A percentile compares a stretch with the other conserved stretches of the same genome.
phyloP scores from a whole-genome alignment of 2,797 vertebrate species.

The Cyprinodon diabolis region DNA sequence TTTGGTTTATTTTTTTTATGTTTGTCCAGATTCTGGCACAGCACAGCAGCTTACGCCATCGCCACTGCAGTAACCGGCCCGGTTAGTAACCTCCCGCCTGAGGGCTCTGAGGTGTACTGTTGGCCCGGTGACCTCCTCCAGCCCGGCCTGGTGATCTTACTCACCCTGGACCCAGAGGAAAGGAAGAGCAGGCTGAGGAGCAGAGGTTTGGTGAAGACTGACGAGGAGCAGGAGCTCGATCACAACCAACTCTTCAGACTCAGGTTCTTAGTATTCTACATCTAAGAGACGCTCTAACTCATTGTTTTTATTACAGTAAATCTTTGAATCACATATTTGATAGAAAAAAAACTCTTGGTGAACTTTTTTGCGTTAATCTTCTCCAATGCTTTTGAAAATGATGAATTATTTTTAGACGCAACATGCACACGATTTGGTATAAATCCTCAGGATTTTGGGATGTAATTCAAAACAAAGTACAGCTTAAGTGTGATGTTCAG shows the following conservation, averaged over 20 bases:
- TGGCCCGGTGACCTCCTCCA: constrained; percentile 91
- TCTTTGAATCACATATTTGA: neutral
- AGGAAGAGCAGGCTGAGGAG: constrained; percentile 79
- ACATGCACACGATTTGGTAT: no score
- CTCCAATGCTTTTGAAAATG: no score
- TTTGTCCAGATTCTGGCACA: constrained; percentile 90
- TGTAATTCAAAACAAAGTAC: neutral
- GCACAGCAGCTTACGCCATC: constrained; percentile 92
- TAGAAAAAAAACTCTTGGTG: neutral
- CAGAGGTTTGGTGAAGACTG: constrained; percentile 84
- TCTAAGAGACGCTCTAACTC: neutral
- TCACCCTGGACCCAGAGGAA: constrained; percentile 87
- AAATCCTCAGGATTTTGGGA: neutral
- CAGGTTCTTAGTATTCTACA: constrained; percentile 77
- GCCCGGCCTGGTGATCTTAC: constrained; percentile 87
- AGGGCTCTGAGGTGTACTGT: constrained; percentile 83
- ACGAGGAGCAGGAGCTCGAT: constrained; percentile 88
- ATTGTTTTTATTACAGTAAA: neutral
- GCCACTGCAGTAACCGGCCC: constrained; percentile 87
- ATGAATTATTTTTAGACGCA: no score
- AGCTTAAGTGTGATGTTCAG: neutral
- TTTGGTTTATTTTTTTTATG: constrained; percentile 8
- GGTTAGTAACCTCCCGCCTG: constrained; percentile 82
- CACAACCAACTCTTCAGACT: constrained; percentile 85
- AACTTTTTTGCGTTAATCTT: neutral